These are phyloP conservation scores for Columba livia DNA, from an alignment of 2,113 vertebrate genomes.

Conservation along the genomic window DNA sequence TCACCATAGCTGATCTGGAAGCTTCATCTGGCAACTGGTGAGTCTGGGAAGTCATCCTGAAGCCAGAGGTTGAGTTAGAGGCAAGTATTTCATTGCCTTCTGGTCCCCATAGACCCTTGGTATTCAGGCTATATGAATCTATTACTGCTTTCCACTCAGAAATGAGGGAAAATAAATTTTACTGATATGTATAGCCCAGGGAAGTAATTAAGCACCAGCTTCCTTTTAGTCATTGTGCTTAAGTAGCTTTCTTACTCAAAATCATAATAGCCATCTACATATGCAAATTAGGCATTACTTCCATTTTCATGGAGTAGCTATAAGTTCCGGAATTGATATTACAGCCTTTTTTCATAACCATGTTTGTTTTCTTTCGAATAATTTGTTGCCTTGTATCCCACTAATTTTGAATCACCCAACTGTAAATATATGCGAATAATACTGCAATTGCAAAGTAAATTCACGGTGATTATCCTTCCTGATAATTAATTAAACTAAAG, in stretches of 20 bases:
- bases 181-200: neutral
- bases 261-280: neutral
- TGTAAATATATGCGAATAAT: neutral
- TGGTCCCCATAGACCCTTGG: fast-evolving
- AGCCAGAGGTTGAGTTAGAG: neutral
- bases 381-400: neutral
- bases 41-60: neutral
- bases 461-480: neutral
- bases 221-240: neutral
- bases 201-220: neutral
- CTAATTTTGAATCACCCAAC: neutral
- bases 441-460: neutral
- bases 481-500: neutral
- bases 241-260: neutral
- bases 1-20: fast-evolving
- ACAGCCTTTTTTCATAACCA: neutral
- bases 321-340: neutral
- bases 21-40: neutral
- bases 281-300: neutral
- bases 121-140: neutral
- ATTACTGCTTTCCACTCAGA: neutral
- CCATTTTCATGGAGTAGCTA: neutral
- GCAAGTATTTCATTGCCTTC: neutral
- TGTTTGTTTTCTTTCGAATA: neutral
- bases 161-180: neutral